phyloP scores from a whole-genome alignment of 2,113 vertebrate genomes.

The Xyliphius kryptos region DNA sequence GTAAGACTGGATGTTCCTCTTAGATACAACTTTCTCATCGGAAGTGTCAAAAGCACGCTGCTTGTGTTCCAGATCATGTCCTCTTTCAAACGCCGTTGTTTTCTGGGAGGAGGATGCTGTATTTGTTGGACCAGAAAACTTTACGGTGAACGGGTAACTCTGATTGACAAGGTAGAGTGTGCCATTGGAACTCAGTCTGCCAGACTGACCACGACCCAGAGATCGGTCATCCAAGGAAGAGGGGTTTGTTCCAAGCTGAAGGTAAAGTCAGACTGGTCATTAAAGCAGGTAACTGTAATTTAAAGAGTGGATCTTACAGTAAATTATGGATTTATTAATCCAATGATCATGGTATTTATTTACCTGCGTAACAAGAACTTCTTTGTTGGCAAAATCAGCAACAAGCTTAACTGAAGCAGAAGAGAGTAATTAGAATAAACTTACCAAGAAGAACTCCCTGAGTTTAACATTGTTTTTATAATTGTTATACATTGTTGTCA shows the following conservation, averaged over 20 bases:
- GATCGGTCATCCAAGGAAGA: constrained; percentile 62
- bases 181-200: constrained; percentile 58
- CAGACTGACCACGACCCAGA: constrained; percentile 62
- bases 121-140: constrained; percentile 50
- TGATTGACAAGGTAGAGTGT: constrained; percentile 75
- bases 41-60: background rate
- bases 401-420: constrained; percentile 71
- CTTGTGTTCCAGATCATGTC: constrained; percentile 26
- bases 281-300: no score
- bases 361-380: constrained; percentile 75
- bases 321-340: background rate
- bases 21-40: constrained; percentile 17
- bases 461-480: no score
- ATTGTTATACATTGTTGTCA: no score
- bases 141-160: constrained; percentile 66
- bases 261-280: no score
- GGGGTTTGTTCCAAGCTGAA: constrained; percentile 78
- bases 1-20: constrained; percentile 63
- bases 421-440: no score
- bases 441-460: no score
- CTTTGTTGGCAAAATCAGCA: constrained; percentile 63
- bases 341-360: constrained; percentile 43
- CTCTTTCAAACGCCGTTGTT: background rate
- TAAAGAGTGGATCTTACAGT: background rate
- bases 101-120: no score